A percentile compares a stretch with the other conserved stretches of the same genome.
Conservation (phyloP, 2,888 invertebrate species). For the Caenorhabditis macrosperma region DNA sequence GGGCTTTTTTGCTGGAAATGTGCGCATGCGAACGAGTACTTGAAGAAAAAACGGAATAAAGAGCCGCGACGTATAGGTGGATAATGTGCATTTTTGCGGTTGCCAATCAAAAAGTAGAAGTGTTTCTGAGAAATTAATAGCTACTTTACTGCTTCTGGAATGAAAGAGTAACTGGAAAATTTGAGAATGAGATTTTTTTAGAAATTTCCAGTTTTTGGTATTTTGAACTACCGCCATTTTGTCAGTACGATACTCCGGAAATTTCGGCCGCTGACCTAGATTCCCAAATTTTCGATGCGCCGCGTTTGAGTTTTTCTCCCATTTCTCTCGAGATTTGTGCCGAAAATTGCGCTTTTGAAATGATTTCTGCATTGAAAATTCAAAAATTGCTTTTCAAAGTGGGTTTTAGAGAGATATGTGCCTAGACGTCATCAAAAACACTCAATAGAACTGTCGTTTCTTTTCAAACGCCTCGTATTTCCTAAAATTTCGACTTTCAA, state of each 20-base stretch:
- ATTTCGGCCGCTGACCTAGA: conserved; percentile 43
- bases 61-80: background rate
- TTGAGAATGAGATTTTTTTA: background rate
- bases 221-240: conserved; percentile 8
- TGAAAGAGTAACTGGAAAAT: background rate
- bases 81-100: conserved; percentile 2
- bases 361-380: background rate
- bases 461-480: no score
- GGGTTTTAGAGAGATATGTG: no score
- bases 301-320: background rate
- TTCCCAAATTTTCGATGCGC: background rate
- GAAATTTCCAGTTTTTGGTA: background rate
- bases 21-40: background rate
- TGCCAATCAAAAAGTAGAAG: background rate
- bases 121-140: background rate
- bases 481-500: no score
- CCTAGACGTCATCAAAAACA: no score
- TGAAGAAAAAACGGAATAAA: background rate
- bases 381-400: background rate
- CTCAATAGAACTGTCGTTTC: no score
- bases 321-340: background rate
- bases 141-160: background rate
- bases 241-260: conserved; percentile 26
- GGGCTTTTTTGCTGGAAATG: conserved; percentile 22
- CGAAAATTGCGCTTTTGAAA: background rate